These are phyloP conservation scores for Sipha maydis DNA, from an alignment of 2,888 invertebrate genomes.

Conservation along the genomic window DNA sequence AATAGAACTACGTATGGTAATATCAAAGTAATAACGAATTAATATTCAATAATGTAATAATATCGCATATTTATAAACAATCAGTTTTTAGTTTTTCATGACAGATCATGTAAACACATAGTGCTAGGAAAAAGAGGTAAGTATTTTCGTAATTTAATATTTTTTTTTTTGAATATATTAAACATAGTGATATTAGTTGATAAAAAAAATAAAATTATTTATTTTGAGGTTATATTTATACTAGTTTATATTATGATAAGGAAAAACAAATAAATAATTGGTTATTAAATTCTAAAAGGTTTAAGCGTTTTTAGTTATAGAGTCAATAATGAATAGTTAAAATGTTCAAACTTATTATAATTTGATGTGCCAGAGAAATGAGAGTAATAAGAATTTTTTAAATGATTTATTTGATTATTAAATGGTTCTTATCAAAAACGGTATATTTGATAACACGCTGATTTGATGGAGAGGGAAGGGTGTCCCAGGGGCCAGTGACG, in stretches of 20 bases:
- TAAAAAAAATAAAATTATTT: neutral
- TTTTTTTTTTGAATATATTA: too few species aligned
- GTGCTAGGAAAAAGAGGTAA: neutral
- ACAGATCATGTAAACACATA: neutral
- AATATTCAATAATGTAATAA: too few species aligned
- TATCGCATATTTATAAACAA: too few species aligned
- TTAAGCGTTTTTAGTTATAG: neutral
- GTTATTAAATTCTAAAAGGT: neutral
- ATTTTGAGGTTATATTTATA: slow-evolving; percentile 58
- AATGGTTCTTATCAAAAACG: slow-evolving; percentile 20
- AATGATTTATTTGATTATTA: neutral
- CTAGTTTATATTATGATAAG: neutral
- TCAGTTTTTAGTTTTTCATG: neutral
- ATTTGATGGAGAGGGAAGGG: slow-evolving; percentile 52
- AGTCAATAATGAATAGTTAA: neutral
- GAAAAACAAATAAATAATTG: neutral
- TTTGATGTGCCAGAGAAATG: neutral
- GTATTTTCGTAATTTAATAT: too few species aligned
- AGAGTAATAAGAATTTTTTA: neutral
- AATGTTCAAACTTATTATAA: neutral
- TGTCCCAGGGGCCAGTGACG: slow-evolving; percentile 62
- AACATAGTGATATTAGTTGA: neutral
- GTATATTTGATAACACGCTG: slow-evolving; percentile 39
- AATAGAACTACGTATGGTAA: too few species aligned
- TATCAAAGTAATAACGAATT: too few species aligned